phyloP scores from a whole-genome alignment of 2,888 invertebrate species.

The Clitarchus hookeri region DNA sequence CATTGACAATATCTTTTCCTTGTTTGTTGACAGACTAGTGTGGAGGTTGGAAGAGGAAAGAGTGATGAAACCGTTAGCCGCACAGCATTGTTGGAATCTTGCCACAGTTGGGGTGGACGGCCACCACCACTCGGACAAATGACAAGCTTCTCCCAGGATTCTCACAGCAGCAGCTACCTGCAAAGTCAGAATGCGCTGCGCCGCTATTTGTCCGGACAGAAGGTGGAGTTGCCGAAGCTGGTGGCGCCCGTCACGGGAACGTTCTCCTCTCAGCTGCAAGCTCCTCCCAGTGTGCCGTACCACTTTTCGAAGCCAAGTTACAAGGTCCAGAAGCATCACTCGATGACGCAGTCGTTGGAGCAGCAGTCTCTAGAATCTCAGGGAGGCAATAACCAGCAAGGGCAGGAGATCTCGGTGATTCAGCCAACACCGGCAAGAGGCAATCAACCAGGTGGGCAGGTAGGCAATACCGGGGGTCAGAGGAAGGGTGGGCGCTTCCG shows the following conservation, averaged over 20 bases:
- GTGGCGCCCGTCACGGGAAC: conserved; percentile 44
- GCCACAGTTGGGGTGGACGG: conserved; percentile 20
- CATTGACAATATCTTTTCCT: conserved; percentile 62
- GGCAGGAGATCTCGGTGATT: conserved; percentile 54
- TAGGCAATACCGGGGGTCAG: conserved; percentile 43
- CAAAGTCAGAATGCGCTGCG: conserved; percentile 33
- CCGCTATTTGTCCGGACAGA: conserved; percentile 37
- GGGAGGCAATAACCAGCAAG: conserved; percentile 46
- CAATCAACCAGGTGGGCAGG: conserved; percentile 19
- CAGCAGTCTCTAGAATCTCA: conserved; percentile 32
- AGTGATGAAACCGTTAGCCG: conserved; percentile 52
- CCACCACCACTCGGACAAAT: conserved; percentile 16
- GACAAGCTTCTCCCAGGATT: conserved; percentile 6
- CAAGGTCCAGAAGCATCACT: conserved; percentile 10
- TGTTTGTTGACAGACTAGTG: conserved; percentile 69
- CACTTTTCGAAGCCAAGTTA: neutral
- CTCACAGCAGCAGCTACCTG: conserved; percentile 21
- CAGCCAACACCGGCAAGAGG: conserved; percentile 46
- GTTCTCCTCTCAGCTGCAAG: conserved; percentile 43
- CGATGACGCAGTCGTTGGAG: conserved; percentile 40
- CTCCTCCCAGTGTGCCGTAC: conserved; percentile 23
- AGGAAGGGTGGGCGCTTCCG: conserved; percentile 71
- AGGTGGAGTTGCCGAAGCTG: conserved; percentile 46
- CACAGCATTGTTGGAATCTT: conserved; percentile 34
- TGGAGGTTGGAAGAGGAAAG: conserved; percentile 59